Evolutionary conservation across 2,113 vertebrate species (phyloP).

Genomic region (Nanorana parkeri): DNA sequence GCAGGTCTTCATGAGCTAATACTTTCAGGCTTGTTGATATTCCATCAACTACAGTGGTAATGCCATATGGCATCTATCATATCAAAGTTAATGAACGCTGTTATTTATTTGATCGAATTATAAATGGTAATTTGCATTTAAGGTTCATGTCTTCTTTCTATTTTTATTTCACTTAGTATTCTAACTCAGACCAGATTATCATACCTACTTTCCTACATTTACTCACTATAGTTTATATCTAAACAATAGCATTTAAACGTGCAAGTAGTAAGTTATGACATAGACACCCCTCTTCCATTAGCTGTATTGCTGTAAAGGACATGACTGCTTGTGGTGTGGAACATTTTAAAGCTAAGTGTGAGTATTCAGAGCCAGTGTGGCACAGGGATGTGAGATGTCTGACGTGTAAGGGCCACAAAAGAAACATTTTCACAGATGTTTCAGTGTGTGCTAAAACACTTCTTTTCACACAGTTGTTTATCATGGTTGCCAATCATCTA

Average conservation of each 20-base stretch:
- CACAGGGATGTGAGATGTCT: no score
- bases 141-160: not conserved
- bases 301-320: not conserved
- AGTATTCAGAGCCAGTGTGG: no score
- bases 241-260: no score
- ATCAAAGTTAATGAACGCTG: not conserved
- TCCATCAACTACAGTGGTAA: not conserved
- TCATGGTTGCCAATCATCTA: no score
- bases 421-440: no score
- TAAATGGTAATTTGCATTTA: not conserved
- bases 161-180: not conserved
- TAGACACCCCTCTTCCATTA: not conserved
- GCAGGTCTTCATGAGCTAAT: conserved; percentile 32
- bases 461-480: no score
- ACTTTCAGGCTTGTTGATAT: not conserved
- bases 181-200: not conserved
- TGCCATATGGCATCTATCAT: not conserved
- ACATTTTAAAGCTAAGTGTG: no score
- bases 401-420: no score
- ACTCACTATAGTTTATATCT: no score
- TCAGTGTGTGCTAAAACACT: no score
- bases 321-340: not conserved
- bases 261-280: not conserved
- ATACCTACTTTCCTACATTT: no score
- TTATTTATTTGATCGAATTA: conserved; percentile 8